These are phyloP conservation scores for Adelges cooleyi DNA, from an alignment of 1,140 invertebrate genomes.

Conservation along the genomic window DNA sequence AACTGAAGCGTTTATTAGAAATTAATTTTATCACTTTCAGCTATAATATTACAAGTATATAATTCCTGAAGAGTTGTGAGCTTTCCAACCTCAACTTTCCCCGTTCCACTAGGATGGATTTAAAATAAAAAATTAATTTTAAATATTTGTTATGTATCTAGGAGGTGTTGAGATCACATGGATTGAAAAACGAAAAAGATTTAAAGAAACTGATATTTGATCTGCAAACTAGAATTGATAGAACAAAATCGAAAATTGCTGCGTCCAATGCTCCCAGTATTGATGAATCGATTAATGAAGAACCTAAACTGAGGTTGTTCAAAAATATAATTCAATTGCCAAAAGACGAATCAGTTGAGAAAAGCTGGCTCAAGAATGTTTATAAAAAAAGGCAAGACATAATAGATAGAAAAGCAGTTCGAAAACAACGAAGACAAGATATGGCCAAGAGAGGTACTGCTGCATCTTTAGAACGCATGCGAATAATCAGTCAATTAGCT, in stretches of 20 bases:
- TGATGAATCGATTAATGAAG: conserved; percentile 35
- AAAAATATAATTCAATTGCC: conserved; percentile 42
- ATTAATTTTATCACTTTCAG: too few relatives aligned
- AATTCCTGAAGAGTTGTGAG: too few relatives aligned
- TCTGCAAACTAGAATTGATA: conserved; percentile 63
- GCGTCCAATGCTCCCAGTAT: conserved; percentile 42
- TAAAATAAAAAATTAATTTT: too few relatives aligned
- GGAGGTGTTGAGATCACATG: conserved; percentile 46
- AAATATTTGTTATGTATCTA: conserved; percentile 36
- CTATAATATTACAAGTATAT: too few relatives aligned
- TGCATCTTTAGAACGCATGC: conserved; percentile 85
- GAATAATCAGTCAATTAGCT: conserved; percentile 80
- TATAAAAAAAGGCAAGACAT: conserved; percentile 52
- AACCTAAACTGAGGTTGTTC: conserved; percentile 39
- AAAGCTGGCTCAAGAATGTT: conserved; percentile 56
- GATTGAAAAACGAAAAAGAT: conserved; percentile 47
- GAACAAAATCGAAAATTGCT: conserved; percentile 63
- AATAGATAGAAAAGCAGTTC: conserved; percentile 51
- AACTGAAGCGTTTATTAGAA: too few relatives aligned
- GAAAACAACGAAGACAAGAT: conserved; percentile 69
- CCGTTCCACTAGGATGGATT: too few relatives aligned
- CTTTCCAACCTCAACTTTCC: too few relatives aligned
- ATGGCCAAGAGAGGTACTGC: conserved; percentile 78
- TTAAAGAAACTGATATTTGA: conserved; percentile 62
- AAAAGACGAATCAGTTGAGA: conserved; percentile 51